A percentile compares a stretch with the other conserved stretches of the same genome.
These are phyloP conservation scores for Pantherophis vulpinus DNA, from an alignment of 2,797 vertebrate genomes.

Conservation along the genomic window DNA sequence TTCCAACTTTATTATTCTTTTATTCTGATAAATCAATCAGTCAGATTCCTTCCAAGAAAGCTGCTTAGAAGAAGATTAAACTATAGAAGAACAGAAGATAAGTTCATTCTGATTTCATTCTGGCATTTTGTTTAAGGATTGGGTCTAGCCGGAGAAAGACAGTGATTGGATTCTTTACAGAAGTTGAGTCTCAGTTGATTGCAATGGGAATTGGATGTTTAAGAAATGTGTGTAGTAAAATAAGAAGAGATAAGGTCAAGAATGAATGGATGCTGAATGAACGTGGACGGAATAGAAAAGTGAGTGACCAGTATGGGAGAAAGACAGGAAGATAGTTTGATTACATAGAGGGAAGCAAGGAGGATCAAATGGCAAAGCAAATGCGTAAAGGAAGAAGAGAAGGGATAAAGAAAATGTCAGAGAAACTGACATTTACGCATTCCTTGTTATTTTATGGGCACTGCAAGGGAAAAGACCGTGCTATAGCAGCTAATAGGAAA, in stretches of 20 bases:
- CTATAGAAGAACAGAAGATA: background rate
- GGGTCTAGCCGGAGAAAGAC: background rate
- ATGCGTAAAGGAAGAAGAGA: background rate
- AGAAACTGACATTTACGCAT: background rate
- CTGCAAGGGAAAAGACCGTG: background rate
- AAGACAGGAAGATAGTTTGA: background rate
- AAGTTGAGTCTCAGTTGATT: background rate
- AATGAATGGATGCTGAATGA: background rate
- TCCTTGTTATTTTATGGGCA: background rate
- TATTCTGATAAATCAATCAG: background rate
- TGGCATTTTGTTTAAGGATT: background rate
- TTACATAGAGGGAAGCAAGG: background rate
- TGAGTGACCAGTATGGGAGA: background rate
- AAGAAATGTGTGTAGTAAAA: background rate
- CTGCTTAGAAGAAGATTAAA: background rate
- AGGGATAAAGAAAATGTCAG: background rate
- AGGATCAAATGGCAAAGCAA: background rate
- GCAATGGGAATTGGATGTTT: background rate
- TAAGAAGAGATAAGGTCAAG: background rate
- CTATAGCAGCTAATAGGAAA: background rate
- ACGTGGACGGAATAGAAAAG: background rate
- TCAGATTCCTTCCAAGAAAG: background rate
- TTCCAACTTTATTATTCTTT: background rate
- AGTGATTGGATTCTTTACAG: background rate
- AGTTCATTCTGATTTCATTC: background rate